A percentile compares a stretch with the other conserved stretches of the same genome.
These are phyloP conservation scores for Cyclopterus lumpus DNA, from an alignment of 2,797 vertebrate species.

Conservation along the genomic window DNA sequence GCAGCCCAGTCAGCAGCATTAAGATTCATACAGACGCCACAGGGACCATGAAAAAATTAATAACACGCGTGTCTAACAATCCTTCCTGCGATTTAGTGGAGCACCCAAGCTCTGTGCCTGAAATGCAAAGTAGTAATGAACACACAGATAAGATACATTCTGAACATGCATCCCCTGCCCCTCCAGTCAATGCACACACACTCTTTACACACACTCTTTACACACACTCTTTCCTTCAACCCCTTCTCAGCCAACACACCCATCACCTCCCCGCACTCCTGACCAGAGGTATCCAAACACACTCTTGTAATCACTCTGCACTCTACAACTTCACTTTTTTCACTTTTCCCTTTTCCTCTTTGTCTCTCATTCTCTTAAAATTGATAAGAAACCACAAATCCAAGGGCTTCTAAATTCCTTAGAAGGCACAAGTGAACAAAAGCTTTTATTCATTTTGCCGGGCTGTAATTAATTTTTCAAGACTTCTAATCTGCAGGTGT, in stretches of 20 bases:
- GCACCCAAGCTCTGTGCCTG: constrained; percentile 81
- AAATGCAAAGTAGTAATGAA: constrained; percentile 87
- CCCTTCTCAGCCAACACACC: constrained; percentile 54
- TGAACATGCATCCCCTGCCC: constrained; percentile 72
- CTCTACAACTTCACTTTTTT: constrained; percentile 15
- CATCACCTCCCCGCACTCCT: constrained; percentile 32
- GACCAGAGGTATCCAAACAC: constrained; percentile 60
- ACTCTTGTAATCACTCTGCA: constrained; percentile 7
- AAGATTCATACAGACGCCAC: constrained; percentile 86
- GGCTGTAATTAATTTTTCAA: constrained; percentile 49
- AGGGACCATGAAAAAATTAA: constrained; percentile 87
- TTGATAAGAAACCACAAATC: constrained; percentile 40
- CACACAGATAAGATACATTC: constrained; percentile 83
- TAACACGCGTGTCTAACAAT: constrained; percentile 90
- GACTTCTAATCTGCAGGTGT: constrained; percentile 45
- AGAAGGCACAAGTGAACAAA: constrained; percentile 40
- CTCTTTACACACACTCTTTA: constrained; percentile 48
- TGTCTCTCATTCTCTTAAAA: constrained; percentile 28
- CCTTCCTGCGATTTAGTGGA: constrained; percentile 86
- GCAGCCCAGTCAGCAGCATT: constrained; percentile 88
- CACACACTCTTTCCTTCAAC: constrained; percentile 51
- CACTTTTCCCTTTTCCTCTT: constrained; percentile 4
- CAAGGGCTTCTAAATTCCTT: constrained; percentile 31
- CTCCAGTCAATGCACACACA: constrained; percentile 69
- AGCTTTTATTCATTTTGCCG: constrained; percentile 32